Percentiles rank a stretch among this genome's conserved stretches.
Conservation (phyloP, 2,797 vertebrate species). For the Crenichthys baileyi region DNA sequence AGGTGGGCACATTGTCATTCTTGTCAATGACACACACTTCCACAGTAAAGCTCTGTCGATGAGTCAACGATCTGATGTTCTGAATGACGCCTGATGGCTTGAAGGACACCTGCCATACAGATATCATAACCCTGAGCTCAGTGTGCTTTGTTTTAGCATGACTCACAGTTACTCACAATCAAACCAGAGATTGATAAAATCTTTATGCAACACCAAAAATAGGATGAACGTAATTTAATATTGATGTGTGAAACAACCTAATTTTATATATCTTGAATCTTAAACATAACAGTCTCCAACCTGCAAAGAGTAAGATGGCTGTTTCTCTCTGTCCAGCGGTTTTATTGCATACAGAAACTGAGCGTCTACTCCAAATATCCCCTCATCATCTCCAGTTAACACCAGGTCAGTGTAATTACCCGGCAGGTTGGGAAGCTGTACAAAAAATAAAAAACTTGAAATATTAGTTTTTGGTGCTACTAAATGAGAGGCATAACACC, state of each 20-base stretch:
- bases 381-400: slow-evolving; percentile 77
- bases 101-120: slow-evolving; percentile 73
- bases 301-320: slow-evolving; percentile 85
- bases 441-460: slow-evolving; percentile 16
- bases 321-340: slow-evolving; percentile 87
- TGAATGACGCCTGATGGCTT: slow-evolving; percentile 75
- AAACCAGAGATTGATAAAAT: neutral
- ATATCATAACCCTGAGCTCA: neutral
- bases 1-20: slow-evolving; percentile 83
- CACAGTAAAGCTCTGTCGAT: slow-evolving; percentile 78
- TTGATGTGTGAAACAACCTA: neutral
- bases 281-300: slow-evolving; percentile 55
- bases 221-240: neutral
- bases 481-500: neutral
- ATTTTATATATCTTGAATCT: neutral
- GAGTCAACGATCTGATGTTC: slow-evolving; percentile 58
- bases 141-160: neutral
- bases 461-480: neutral
- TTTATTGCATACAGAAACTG: slow-evolving; percentile 84
- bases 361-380: slow-evolving; percentile 86
- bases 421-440: slow-evolving; percentile 77
- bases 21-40: slow-evolving; percentile 82
- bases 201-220: slow-evolving; percentile 7
- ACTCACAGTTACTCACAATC: neutral
- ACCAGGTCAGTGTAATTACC: slow-evolving; percentile 75